Evolutionary conservation across 2,113 vertebrate species (phyloP).

Genomic region (Ancistrus triradiatus): DNA sequence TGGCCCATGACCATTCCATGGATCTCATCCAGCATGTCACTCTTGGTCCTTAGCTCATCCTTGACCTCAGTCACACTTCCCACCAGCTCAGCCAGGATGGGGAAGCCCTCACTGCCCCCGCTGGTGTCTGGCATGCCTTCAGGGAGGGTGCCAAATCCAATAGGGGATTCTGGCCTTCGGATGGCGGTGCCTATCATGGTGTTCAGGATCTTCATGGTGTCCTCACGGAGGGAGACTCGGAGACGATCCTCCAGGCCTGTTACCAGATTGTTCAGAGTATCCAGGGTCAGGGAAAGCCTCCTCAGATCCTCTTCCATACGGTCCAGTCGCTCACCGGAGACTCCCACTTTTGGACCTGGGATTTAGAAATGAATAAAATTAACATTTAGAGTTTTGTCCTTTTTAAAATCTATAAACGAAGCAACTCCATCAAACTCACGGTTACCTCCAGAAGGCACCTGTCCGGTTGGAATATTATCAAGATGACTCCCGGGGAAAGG

Average conservation of each 20-base stretch:
- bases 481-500: conserved; percentile 64
- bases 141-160: conserved; percentile 81
- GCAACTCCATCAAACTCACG: conserved; percentile 56
- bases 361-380: too few species aligned
- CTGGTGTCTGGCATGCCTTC: conserved; percentile 73
- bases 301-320: conserved; percentile 85
- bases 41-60: conserved; percentile 81
- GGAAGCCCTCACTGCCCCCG: conserved; percentile 65
- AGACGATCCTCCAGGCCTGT: conserved; percentile 78
- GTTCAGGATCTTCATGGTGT: conserved; percentile 79
- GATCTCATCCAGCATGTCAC: conserved; percentile 83
- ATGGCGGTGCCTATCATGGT: conserved; percentile 69
- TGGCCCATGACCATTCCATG: conserved; percentile 88
- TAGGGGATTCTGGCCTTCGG: conserved; percentile 58
- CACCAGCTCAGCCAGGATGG: conserved; percentile 77
- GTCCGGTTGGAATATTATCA: conserved; percentile 63
- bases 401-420: background rate
- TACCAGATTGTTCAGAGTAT: conserved; percentile 78
- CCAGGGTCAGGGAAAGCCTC: conserved; percentile 78
- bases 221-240: conserved; percentile 77
- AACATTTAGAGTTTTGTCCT: too few species aligned
- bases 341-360: conserved; percentile 73
- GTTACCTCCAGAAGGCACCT: conserved; percentile 57
- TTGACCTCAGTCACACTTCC: conserved; percentile 87
- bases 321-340: conserved; percentile 81